Percentiles rank a stretch among this genome's conserved stretches.
These are phyloP conservation scores for Caenorhabditis inopinata DNA, from an alignment of 1,140 invertebrate genomes.

Conservation along the genomic window DNA sequence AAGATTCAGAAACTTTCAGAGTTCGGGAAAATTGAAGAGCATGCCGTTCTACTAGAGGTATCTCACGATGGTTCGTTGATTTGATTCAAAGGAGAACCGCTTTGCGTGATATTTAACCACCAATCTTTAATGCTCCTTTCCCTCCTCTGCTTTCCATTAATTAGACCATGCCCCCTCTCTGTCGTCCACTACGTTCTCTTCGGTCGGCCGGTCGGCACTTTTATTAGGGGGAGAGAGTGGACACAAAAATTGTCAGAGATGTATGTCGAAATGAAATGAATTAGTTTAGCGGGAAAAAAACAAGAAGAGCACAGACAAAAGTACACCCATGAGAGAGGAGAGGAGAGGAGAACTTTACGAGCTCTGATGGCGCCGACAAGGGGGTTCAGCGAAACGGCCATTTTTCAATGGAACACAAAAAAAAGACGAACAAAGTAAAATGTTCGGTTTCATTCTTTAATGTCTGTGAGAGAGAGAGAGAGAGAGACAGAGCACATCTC, in stretches of 20 bases:
- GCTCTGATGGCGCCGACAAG: neutral
- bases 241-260: neutral
- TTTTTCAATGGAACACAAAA: neutral
- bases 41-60: too few relatives aligned
- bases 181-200: neutral
- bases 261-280: neutral
- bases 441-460: too few relatives aligned
- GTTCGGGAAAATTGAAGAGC: too few relatives aligned
- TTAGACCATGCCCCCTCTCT: neutral
- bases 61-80: too few relatives aligned
- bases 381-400: neutral
- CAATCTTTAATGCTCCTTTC: neutral
- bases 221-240: neutral
- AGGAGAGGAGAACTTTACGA: neutral
- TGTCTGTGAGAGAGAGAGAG: too few relatives aligned
- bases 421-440: too few relatives aligned
- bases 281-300: neutral
- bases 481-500: too few relatives aligned
- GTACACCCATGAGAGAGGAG: neutral
- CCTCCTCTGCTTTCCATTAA: neutral
- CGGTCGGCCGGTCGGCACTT: slow-evolving; percentile 1
- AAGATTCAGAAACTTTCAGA: too few relatives aligned
- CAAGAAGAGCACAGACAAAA: neutral
- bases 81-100: too few relatives aligned
- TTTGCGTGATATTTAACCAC: neutral